phyloP scores from a whole-genome alignment of 2,797 vertebrate genomes.

The Myripristis murdjan region DNA sequence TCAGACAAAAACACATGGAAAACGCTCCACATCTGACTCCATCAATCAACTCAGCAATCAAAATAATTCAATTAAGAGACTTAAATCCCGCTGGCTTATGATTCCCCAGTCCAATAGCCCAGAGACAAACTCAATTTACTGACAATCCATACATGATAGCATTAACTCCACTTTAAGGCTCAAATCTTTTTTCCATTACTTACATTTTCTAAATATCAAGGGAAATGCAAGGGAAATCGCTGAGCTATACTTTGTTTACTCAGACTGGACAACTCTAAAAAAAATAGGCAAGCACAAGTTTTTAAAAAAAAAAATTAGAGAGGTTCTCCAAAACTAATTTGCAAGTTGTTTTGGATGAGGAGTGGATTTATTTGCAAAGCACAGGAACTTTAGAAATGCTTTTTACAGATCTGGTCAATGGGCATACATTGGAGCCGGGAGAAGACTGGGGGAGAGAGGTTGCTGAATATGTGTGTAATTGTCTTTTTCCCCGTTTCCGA shows the following conservation, averaged over 20 bases:
- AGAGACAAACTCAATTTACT: conserved; percentile 85
- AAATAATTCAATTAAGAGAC: conserved; percentile 88
- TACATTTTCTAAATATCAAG: conserved; percentile 79
- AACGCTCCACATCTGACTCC: conserved; percentile 83
- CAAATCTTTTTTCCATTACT: conserved; percentile 80
- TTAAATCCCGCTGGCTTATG: conserved; percentile 81
- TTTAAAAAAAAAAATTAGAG: conserved; percentile 62
- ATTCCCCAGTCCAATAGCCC: conserved; percentile 75
- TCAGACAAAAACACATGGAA: conserved; percentile 76
- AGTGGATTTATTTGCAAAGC: conserved; percentile 60
- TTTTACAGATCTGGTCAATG: conserved; percentile 65
- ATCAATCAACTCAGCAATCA: conserved; percentile 88
- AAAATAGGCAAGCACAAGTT: conserved; percentile 68
- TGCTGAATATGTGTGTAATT: conserved; percentile 84
- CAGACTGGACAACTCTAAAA: conserved; percentile 38
- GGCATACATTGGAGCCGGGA: conserved; percentile 57
- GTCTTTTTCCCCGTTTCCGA: conserved; percentile 81
- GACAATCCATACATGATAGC: conserved; percentile 82
- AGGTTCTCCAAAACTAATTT: conserved; percentile 72
- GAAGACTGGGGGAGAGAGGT: conserved; percentile 62
- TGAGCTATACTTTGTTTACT: conserved; percentile 67
- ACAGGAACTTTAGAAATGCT: conserved; percentile 61
- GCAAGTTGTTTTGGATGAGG: conserved; percentile 61
- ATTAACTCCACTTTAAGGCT: conserved; percentile 81
- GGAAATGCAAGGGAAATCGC: conserved; percentile 68